A percentile compares a stretch with the other conserved stretches of the same genome.
Conservation (phyloP, 2,113 vertebrate genomes). For the Numenius arquata region DNA sequence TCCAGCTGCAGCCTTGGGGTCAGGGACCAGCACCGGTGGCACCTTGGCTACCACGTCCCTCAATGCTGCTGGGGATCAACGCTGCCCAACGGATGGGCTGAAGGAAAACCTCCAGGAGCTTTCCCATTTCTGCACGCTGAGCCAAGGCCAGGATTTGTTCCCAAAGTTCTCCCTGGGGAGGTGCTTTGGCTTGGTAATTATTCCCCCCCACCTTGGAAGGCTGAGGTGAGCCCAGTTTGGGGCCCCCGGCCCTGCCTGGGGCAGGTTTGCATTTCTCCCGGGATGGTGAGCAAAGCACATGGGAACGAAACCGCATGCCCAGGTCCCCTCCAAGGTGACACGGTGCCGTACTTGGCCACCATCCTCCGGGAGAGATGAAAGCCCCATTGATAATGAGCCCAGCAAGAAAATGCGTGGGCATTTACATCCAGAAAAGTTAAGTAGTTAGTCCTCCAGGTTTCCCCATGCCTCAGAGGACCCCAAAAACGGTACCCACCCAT, state of each 20-base stretch:
- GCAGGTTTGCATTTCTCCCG: neutral
- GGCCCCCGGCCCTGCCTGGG: neutral
- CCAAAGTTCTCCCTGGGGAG: slow-evolving; percentile 29
- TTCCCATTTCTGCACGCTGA: neutral
- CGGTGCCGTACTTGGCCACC: fast-evolving
- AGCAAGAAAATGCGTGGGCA: fast-evolving
- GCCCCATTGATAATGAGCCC: neutral
- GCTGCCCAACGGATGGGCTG: neutral
- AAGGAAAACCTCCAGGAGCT: neutral
- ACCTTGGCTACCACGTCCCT: fast-evolving
- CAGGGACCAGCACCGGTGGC: neutral
- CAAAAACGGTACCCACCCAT: neutral
- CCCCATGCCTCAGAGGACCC: neutral
- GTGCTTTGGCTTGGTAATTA: neutral
- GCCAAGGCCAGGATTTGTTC: neutral
- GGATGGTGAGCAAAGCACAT: neutral
- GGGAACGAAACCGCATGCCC: neutral
- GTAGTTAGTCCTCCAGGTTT: neutral
- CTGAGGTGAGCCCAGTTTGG: neutral
- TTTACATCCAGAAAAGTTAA: neutral
- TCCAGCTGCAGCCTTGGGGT: neutral
- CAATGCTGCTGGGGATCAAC: fast-evolving
- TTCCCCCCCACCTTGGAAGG: neutral
- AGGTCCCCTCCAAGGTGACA: neutral
- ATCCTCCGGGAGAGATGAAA: neutral